Base-by-base conservation (phyloP, 2,888 invertebrate genomes). In the Mycalesis mineus region DNA sequence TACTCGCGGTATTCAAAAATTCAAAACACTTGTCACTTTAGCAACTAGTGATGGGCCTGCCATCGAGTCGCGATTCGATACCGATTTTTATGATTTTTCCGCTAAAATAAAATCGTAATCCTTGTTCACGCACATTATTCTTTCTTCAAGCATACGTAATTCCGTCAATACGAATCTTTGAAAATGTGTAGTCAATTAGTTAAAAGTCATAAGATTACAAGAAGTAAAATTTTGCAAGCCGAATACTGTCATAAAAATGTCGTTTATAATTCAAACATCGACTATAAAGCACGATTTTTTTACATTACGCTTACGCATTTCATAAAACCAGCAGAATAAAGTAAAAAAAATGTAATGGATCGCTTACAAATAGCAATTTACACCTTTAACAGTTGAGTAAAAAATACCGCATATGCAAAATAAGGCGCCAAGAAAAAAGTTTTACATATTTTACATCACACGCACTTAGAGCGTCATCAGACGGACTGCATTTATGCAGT, bases 171-270 rank as follows among this genome's bases (percentile, higher is more conserved):
- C 57, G 52, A 62, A 61, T 70, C 69, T 71, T 73, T 75, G 74
- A 68, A 68, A 72, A 65, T 73, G 75, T 75, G 75, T 75, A 75
- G 71, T 70, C 64, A 61, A 33, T 28, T 47, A 11, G 36, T 41
- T 13, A 33, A 33, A 17, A 17, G 15, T 51, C 5, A 29, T 40
- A 40, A 40, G n/a, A 40, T 8, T 51, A 31, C 9, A 31, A 14
- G 13, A 29, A 29, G 28, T 13, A 44, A 13, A 44, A 29, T 45
- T 45, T 8, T 29, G 9, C 17, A 44, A n/a, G n/a, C 5, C 1
- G 7, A 28, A 13, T 44, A 29, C 11, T 13, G 28, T 28, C 47
- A n/a, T 11, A 29, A 11, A 14, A 40, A 40, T 14, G 40, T 14
- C 3, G 22, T 22, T 22, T 4, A 22, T 22, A 22, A 45, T 45